Evolutionary conservation across 2,113 vertebrate genomes (phyloP), one percentile per base, ranked within the genome.

Genomic region (Paraplagusia blochii): DNA sequence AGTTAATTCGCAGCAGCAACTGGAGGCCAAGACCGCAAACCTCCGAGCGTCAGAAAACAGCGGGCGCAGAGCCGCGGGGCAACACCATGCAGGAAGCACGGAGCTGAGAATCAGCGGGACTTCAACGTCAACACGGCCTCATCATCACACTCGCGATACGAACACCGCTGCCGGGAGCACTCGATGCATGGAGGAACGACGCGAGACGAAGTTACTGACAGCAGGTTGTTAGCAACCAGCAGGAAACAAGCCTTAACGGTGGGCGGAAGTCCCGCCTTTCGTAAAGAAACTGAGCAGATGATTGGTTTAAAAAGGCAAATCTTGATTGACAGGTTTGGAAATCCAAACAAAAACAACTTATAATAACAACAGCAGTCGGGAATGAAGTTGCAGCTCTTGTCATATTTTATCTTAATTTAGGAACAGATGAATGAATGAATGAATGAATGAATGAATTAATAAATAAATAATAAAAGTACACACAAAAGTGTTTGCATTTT

Each of bases 21-120:
- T 72, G 76, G 80, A 88, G 88, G 87, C 88, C 89, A 78, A 78
- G 77, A 75, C 79, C 64, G 86, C 82, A 6, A 79, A 79, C 81
- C 73, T 66, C 82, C 15, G 22, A 58, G 58, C 76, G 79, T 67
- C 79, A 67, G 68, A 76, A 61, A 72, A 65, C 66, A 44, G 54
- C 66, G 40, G 54, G 38, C 53, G 38, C 70, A 63, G 69, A 65
- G 61, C 74, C 64, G 40, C 72, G 72, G 76, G 59, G 77, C 76
- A 59, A 76, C 72, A 80, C 12, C 72, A 69, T 77, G 72, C 67
- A 61, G 63, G 55, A 48, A 29, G 57, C 78, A 18, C 61, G 44
- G 66, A 65, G 47, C 53, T 0, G 58, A 40, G 62, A 11, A 44
- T 19, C 72, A 1, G 3, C 0, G 52, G 4, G 42, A 16, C 9